A percentile compares a stretch with the other conserved stretches of the same genome.
These are phyloP conservation scores for Sphaerophoria rueppellii DNA, from an alignment of 2,888 invertebrate genomes.

Conservation along the genomic window DNA sequence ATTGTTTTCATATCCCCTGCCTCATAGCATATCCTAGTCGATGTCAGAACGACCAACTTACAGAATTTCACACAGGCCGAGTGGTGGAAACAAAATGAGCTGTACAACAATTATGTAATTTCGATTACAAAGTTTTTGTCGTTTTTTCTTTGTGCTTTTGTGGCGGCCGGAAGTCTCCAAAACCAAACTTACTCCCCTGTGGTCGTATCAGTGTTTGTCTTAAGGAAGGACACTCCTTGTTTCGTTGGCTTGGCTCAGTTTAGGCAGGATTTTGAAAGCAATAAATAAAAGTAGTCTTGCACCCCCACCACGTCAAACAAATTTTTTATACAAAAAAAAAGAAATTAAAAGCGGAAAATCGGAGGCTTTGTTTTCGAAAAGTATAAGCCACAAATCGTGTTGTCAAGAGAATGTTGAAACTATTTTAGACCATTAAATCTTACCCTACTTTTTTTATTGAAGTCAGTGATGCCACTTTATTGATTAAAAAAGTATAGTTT, in stretches of 20 bases:
- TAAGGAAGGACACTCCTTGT: no score
- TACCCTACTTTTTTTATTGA: slow-evolving; percentile 5
- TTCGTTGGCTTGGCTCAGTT: no score
- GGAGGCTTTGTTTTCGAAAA: not conserved
- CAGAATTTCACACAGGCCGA: not conserved
- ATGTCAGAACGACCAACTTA: not conserved
- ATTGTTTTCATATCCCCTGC: slow-evolving; percentile 1
- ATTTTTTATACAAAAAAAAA: not conserved
- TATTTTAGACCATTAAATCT: slow-evolving; percentile 49
- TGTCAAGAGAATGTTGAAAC: slow-evolving; percentile 50
- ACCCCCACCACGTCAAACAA: not conserved
- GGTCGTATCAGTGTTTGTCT: no score
- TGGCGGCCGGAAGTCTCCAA: slow-evolving; percentile 1
- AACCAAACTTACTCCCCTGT: not conserved
- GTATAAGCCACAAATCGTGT: slow-evolving; percentile 53
- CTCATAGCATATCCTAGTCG: not conserved
- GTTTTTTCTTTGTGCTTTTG: slow-evolving; percentile 46
- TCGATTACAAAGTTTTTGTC: slow-evolving; percentile 65
- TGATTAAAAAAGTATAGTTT: not conserved
- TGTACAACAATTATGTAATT: slow-evolving; percentile 71
- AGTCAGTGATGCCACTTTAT: not conserved
- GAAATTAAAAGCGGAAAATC: slow-evolving; percentile 2
- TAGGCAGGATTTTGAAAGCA: not conserved
- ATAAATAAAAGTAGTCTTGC: not conserved
- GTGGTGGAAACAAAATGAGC: slow-evolving; percentile 44